Evolutionary conservation across 2,797 vertebrate species (phyloP).

Genomic region (Pitangus sulphuratus): DNA sequence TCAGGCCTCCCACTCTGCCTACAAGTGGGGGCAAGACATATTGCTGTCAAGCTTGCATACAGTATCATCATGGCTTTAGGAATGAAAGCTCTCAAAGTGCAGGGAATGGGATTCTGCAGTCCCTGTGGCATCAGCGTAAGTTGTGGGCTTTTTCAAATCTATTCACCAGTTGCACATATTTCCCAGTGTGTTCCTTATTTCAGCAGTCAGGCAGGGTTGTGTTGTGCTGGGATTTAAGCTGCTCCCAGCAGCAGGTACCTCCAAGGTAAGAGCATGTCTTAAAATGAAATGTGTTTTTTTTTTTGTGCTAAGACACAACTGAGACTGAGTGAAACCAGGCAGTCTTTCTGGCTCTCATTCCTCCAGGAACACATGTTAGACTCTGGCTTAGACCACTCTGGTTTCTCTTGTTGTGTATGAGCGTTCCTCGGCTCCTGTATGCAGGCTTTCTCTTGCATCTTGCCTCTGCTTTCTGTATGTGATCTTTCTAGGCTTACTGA

Average conservation of each 20-base stretch:
- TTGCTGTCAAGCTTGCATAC: background rate
- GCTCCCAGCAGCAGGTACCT: slow-evolving; percentile 56
- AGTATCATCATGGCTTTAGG: background rate
- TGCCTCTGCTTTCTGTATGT: slow-evolving; percentile 8
- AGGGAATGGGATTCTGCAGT: background rate
- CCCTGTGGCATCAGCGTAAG: background rate
- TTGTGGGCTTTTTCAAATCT: background rate
- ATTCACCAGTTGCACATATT: background rate
- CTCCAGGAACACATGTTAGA: slow-evolving; percentile 48
- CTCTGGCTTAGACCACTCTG: slow-evolving; percentile 15
- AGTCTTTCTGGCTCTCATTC: slow-evolving; percentile 44
- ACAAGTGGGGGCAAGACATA: background rate
- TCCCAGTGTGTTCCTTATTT: background rate
- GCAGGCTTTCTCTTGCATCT: slow-evolving; percentile 19
- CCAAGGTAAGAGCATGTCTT: slow-evolving; percentile 50
- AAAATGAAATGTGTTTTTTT: slow-evolving; percentile 14
- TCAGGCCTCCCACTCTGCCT: background rate
- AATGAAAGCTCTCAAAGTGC: background rate
- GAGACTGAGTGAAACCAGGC: slow-evolving; percentile 69
- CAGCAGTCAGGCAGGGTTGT: background rate
- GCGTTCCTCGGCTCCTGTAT: slow-evolving; percentile 8
- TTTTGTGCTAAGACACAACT: slow-evolving; percentile 48
- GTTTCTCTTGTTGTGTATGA: background rate
- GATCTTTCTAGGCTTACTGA: background rate
- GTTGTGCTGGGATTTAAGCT: background rate